These are phyloP conservation scores for Podilymbus podiceps DNA, from an alignment of 2,113 vertebrate species.

Conservation along the genomic window DNA sequence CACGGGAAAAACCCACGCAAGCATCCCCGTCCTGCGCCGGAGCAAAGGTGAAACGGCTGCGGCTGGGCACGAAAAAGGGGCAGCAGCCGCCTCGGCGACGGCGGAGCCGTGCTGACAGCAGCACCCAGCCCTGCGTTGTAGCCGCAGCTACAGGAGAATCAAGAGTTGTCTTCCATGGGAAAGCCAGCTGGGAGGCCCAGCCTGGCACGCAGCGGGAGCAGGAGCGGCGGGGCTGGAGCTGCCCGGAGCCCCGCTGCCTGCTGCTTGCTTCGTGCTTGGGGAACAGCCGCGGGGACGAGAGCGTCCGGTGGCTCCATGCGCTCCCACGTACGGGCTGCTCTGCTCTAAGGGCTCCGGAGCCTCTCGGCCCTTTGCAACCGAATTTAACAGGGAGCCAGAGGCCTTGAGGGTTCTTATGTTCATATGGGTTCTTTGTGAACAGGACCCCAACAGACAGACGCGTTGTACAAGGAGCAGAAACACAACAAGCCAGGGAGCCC, in stretches of 20 bases:
- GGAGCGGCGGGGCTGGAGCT: too few relatives aligned
- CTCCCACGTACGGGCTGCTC: not conserved
- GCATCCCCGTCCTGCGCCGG: not conserved
- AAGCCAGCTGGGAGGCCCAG: not conserved
- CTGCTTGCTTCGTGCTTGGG: not conserved
- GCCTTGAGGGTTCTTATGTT: not conserved
- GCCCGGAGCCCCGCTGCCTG: not conserved
- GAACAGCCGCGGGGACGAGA: not conserved
- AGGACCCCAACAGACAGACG: not conserved
- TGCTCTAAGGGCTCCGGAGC: not conserved
- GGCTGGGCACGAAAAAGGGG: not conserved
- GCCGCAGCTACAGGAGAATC: not conserved
- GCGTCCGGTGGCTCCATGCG: rapidly evolving
- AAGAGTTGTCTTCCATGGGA: not conserved
- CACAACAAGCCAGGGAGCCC: not conserved
- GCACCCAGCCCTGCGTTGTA: not conserved
- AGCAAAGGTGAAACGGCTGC: not conserved
- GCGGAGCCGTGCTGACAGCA: not conserved
- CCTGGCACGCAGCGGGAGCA: not conserved
- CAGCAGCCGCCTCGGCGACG: rapidly evolving
- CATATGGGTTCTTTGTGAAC: not conserved
- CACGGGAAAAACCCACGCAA: not conserved
- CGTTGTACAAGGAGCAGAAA: not conserved
- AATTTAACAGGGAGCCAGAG: not conserved
- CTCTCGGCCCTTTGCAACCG: not conserved